phyloP scores from a whole-genome alignment of 2,797 vertebrate genomes.

The Propithecus perrieri region DNA sequence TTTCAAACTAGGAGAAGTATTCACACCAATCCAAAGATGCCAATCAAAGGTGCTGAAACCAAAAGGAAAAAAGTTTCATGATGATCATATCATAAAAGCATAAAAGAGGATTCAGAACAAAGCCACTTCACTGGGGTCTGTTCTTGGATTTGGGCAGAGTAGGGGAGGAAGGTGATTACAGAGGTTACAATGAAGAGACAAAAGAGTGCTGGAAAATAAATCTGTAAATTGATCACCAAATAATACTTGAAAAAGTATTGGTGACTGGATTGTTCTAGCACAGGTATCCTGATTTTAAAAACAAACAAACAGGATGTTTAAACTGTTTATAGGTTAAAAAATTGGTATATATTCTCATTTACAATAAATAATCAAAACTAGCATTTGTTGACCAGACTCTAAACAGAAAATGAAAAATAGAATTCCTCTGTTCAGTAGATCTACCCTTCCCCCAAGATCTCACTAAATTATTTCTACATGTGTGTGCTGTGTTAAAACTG shows the following conservation, averaged over 20 bases:
- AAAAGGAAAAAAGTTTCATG: background rate
- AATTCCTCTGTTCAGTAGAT: background rate
- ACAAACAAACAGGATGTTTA: background rate
- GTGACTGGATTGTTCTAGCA: background rate
- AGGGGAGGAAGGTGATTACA: background rate
- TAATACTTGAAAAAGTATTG: background rate
- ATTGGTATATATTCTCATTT: constrained; percentile 16
- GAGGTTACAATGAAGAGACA: background rate
- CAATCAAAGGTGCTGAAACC: background rate
- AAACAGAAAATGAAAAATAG: constrained; percentile 67
- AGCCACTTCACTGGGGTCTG: background rate
- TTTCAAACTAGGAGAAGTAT: background rate
- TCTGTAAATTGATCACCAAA: background rate
- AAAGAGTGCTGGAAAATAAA: background rate
- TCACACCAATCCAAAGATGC: background rate
- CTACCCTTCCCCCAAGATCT: background rate
- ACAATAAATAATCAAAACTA: constrained; percentile 69
- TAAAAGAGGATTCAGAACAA: background rate
- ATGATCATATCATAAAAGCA: background rate
- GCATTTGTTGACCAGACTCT: background rate
- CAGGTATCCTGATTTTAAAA: background rate
- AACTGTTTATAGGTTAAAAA: background rate
- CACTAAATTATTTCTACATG: constrained; percentile 53
- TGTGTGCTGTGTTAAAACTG: constrained; percentile 83
- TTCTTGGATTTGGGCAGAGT: background rate